Percentiles rank a stretch among this genome's conserved stretches.
phyloP scores from a whole-genome alignment of 2,888 invertebrate genomes.

The Alloscopus bannaensis region DNA sequence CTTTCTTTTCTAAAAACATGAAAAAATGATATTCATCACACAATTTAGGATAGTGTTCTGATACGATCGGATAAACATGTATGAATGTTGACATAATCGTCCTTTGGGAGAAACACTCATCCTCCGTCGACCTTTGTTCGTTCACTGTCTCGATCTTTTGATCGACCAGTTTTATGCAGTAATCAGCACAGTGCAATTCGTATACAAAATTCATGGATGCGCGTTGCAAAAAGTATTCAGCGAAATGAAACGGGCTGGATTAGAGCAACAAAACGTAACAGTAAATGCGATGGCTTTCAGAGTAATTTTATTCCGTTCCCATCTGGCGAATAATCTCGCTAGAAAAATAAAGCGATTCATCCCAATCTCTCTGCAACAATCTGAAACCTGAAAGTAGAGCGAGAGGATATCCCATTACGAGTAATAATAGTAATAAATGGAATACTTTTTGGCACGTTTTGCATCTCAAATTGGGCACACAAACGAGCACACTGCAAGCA shows the following conservation, averaged over 20 bases:
- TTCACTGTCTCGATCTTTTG: background rate
- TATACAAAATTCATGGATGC: too few species aligned
- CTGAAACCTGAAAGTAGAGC: too few species aligned
- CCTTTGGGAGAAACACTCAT: background rate
- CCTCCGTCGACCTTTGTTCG: background rate
- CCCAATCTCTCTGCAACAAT: background rate
- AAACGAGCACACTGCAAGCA: too few species aligned
- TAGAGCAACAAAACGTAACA: background rate
- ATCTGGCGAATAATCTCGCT: too few species aligned
- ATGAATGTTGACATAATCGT: background rate
- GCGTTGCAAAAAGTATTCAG: too few species aligned
- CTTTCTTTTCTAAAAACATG: background rate
- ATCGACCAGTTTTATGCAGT: background rate
- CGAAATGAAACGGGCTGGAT: too few species aligned
- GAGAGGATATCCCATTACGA: too few species aligned
- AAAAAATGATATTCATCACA: background rate
- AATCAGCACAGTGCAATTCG: too few species aligned
- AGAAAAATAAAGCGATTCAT: too few species aligned
- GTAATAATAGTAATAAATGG: background rate
- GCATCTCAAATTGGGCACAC: too few species aligned
- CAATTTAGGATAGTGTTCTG: background rate
- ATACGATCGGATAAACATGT: background rate
- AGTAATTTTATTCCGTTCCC: background rate
- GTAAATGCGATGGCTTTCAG: background rate
- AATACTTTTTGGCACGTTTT: slow-evolving; percentile 6